These are phyloP conservation scores for Drosophila insularis DNA, from an alignment of 1,140 invertebrate genomes.

Conservation along the genomic window DNA sequence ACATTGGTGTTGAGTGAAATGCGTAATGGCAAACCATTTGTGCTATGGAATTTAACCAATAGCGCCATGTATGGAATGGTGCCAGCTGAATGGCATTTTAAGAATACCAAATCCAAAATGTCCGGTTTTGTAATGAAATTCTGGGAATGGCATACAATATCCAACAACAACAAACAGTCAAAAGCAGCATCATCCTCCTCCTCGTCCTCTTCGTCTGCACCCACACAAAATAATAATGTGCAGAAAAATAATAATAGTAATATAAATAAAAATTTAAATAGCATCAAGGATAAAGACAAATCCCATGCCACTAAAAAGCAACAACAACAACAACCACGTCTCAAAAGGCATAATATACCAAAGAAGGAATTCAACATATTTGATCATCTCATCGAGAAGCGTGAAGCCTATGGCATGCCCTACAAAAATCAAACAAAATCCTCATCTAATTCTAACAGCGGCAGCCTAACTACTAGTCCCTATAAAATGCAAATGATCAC, in stretches of 20 bases:
- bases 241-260: slow-evolving; percentile 38
- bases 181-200: neutral
- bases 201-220: neutral
- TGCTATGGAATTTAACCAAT: slow-evolving; percentile 85
- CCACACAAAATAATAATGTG: slow-evolving; percentile 34
- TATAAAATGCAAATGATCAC: slow-evolving; percentile 84
- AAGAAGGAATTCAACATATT: slow-evolving; percentile 60
- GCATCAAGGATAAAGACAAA: slow-evolving; percentile 66
- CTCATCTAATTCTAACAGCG: neutral
- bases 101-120: slow-evolving; percentile 84
- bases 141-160: slow-evolving; percentile 87
- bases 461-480: slow-evolving; percentile 30
- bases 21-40: slow-evolving; percentile 83
- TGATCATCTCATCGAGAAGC: slow-evolving; percentile 66
- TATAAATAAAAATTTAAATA: slow-evolving; percentile 56
- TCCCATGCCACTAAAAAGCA: slow-evolving; percentile 44
- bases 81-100: slow-evolving; percentile 86
- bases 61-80: slow-evolving; percentile 86
- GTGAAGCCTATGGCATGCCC: slow-evolving; percentile 47
- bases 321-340: slow-evolving; percentile 32
- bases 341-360: slow-evolving; percentile 42
- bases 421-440: slow-evolving; percentile 59
- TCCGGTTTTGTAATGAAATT: slow-evolving; percentile 90
- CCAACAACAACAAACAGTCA: slow-evolving; percentile 15
- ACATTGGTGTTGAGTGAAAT: slow-evolving; percentile 85